A percentile compares a stretch with the other conserved stretches of the same genome.
Evolutionary conservation across 2,888 invertebrate genomes (phyloP).

Genomic region (Gastracanthus pulcherrimus): DNA sequence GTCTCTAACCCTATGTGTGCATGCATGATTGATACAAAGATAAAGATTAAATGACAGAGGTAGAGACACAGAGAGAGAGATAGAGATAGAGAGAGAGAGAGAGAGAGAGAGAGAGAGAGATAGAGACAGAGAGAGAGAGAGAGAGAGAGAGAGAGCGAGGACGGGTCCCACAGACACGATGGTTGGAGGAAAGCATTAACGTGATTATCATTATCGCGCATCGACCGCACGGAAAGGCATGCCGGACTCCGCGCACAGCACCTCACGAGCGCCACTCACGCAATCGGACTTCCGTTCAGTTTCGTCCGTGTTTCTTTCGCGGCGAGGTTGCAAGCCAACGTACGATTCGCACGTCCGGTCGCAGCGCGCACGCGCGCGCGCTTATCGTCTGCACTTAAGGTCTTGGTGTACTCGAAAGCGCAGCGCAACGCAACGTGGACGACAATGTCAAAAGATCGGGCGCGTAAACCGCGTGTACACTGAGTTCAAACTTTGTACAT

Average conservation of each 20-base stretch:
- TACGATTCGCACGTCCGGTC: background rate
- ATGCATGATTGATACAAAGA: too few relatives aligned
- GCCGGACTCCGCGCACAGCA: background rate
- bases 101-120: too few relatives aligned
- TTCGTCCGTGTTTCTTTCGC: conserved; percentile 4
- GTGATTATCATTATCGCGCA: conserved; percentile 55
- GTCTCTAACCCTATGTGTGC: too few relatives aligned
- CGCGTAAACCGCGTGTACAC: too few relatives aligned
- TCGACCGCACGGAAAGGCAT: conserved; percentile 1
- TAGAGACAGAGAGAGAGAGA: too few relatives aligned
- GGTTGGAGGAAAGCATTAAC: conserved; percentile 40
- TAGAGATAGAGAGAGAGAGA: too few relatives aligned
- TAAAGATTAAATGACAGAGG: too few relatives aligned
- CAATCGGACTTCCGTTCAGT: conserved; percentile 51
- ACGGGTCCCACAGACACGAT: background rate
- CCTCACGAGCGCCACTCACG: conserved; percentile 51
- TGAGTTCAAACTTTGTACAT: too few relatives aligned
- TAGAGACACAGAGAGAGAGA: background rate
- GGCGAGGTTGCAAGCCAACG: background rate
- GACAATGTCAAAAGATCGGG: too few relatives aligned
- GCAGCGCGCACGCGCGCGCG: background rate
- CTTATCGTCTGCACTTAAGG: background rate
- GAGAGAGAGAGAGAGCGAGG: background rate
- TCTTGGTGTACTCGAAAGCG: too few relatives aligned
- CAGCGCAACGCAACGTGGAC: too few relatives aligned